These are phyloP conservation scores for Morpho deidamia DNA, from an alignment of 2,888 invertebrate genomes.

Conservation along the genomic window DNA sequence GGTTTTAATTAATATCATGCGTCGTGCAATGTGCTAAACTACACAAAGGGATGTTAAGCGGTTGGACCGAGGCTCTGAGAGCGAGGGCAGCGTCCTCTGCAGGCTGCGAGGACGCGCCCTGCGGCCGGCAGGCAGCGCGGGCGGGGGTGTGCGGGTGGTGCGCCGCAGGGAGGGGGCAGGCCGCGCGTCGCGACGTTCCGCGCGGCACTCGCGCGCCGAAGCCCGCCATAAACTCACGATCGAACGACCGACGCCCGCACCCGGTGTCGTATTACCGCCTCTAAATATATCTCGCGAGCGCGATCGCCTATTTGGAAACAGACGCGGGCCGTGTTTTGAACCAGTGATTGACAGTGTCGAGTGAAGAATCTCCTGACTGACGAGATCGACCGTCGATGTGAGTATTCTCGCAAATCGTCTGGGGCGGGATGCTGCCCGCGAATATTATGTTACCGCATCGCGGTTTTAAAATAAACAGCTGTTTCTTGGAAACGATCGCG, in stretches of 20 bases:
- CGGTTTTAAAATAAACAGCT: slow-evolving; percentile 71
- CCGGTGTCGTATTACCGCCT: slow-evolving; percentile 75
- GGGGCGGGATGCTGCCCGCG: slow-evolving; percentile 30
- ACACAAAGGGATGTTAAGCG: slow-evolving; percentile 42
- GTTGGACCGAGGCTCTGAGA: slow-evolving; percentile 22
- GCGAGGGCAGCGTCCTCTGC: slow-evolving; percentile 65
- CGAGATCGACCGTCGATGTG: slow-evolving; percentile 50
- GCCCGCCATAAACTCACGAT: slow-evolving; percentile 55
- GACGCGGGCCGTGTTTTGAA: slow-evolving; percentile 72
- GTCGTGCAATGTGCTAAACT: slow-evolving; percentile 24
- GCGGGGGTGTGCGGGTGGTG: slow-evolving; percentile 15
- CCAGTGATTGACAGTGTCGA: slow-evolving; percentile 77
- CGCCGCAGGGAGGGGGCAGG: slow-evolving; percentile 16
- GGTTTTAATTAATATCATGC: slow-evolving; percentile 10
- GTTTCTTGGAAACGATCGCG: slow-evolving; percentile 63
- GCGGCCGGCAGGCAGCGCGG: slow-evolving; percentile 17
- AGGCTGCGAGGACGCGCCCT: slow-evolving; percentile 38
- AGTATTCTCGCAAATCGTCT: slow-evolving; percentile 45
- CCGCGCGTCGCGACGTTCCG: slow-evolving; percentile 19
- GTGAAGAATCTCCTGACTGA: slow-evolving; percentile 60
- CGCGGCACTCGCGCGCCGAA: slow-evolving; percentile 61
- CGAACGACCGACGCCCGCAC: slow-evolving; percentile 65
- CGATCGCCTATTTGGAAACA: slow-evolving; percentile 76
- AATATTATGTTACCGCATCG: slow-evolving; percentile 53
- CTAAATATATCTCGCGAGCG: slow-evolving; percentile 74